Evolutionary conservation across 2,113 vertebrate species (phyloP).

Genomic region (Vidua macroura): DNA sequence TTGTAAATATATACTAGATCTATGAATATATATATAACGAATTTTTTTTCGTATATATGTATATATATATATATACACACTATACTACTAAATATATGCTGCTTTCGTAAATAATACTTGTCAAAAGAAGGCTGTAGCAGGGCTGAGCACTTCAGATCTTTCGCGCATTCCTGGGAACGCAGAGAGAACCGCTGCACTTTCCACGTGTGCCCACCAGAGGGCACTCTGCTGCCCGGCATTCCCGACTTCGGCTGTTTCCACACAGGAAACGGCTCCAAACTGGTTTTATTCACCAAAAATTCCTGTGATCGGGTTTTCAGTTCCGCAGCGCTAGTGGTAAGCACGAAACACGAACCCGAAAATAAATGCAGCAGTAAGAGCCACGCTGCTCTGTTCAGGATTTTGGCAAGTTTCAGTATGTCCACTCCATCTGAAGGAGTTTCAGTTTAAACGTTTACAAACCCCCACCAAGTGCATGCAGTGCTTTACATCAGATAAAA

Average conservation of each 20-base stretch:
- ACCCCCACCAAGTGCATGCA: fast-evolving
- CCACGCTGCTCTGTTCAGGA: neutral
- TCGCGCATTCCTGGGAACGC: fast-evolving
- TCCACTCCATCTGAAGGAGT: neutral
- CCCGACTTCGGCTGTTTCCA: neutral
- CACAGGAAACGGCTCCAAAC: neutral
- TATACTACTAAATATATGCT: neutral
- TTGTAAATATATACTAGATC: neutral
- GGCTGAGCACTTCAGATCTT: too few species aligned
- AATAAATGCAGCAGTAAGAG: neutral
- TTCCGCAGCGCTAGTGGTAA: neutral
- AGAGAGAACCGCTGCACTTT: neutral
- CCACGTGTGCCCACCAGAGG: neutral
- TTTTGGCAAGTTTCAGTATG: neutral
- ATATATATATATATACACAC: neutral
- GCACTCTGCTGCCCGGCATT: neutral
- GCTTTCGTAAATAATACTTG: neutral
- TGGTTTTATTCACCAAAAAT: neutral
- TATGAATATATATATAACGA: neutral
- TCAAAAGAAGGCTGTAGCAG: neutral
- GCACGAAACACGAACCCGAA: neutral
- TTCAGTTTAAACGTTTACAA: neutral
- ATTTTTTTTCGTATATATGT: too few species aligned
- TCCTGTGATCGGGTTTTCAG: neutral
- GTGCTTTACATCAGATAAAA: neutral